Evolutionary conservation across 2,113 vertebrate species (phyloP).

Genomic region (Mungos mungo): DNA sequence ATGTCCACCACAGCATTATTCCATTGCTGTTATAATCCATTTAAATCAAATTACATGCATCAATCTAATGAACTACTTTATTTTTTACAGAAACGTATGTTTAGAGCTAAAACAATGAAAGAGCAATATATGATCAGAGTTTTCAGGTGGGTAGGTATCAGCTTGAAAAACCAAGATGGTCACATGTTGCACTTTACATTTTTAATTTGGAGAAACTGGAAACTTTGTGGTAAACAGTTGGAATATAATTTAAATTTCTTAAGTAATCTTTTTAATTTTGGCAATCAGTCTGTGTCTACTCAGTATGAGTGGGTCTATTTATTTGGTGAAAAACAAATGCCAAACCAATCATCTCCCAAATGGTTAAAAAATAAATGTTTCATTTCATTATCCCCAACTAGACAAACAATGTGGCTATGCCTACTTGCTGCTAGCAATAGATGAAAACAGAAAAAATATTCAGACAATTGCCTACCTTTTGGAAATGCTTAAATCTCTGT

Average conservation of each 20-base stretch:
- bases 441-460: background rate
- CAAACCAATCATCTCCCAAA: background rate
- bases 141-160: constrained; percentile 62
- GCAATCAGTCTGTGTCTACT: background rate
- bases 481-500: background rate
- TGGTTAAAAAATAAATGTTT: background rate
- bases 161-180: background rate
- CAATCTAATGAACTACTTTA: constrained; percentile 74
- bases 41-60: constrained; percentile 77
- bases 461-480: background rate
- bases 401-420: background rate
- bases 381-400: background rate
- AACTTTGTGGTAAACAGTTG: background rate
- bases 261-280: constrained; percentile 2
- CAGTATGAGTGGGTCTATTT: background rate
- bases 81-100: constrained; percentile 69
- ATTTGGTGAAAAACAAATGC: background rate
- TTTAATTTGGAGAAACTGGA: background rate
- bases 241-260: background rate
- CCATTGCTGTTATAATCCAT: constrained; percentile 62
- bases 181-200: background rate
- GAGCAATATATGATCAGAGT: constrained; percentile 54
- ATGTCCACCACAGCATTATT: background rate
- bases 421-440: background rate
- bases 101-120: constrained; percentile 66